phyloP scores from a whole-genome alignment of 2,888 invertebrate species.

The Thyatira batis region DNA sequence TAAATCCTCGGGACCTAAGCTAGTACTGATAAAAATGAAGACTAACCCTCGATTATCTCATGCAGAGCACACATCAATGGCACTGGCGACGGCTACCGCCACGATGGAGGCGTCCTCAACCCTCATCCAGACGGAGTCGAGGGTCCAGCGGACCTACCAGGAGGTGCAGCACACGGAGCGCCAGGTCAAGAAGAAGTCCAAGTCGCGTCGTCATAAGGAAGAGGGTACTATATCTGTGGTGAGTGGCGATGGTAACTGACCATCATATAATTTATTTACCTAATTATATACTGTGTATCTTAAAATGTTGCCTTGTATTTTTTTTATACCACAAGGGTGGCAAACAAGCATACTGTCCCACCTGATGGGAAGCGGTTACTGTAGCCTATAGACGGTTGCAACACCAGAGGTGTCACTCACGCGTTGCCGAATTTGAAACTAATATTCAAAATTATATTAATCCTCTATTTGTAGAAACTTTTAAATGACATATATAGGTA shows the following conservation, averaged over 20 bases:
- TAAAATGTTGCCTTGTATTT: too few relatives aligned
- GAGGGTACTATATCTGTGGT: conserved; percentile 82
- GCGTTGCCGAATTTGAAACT: too few relatives aligned
- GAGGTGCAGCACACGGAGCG: conserved; percentile 61
- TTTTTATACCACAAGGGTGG: too few relatives aligned
- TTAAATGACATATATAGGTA: too few relatives aligned
- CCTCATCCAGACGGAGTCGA: conserved; percentile 67
- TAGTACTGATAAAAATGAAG: background rate
- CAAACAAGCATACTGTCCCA: too few relatives aligned
- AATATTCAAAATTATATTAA: too few relatives aligned
- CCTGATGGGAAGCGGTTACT: background rate
- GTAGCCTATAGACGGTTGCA: background rate
- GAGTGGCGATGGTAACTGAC: conserved; percentile 46
- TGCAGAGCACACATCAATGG: conserved; percentile 56
- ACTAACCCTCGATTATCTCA: background rate
- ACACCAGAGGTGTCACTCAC: background rate
- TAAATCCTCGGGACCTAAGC: background rate
- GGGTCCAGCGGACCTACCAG: conserved; percentile 67
- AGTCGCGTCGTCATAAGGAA: conserved; percentile 77
- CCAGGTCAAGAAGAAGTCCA: conserved; percentile 73
- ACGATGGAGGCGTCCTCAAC: conserved; percentile 72
- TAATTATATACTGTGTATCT: too few relatives aligned
- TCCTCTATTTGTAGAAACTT: too few relatives aligned
- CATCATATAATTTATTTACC: background rate
- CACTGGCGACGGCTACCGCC: conserved; percentile 65